These are phyloP conservation scores for Dipodomys spectabilis DNA, from an alignment of 2,113 vertebrate species.

Conservation along the genomic window DNA sequence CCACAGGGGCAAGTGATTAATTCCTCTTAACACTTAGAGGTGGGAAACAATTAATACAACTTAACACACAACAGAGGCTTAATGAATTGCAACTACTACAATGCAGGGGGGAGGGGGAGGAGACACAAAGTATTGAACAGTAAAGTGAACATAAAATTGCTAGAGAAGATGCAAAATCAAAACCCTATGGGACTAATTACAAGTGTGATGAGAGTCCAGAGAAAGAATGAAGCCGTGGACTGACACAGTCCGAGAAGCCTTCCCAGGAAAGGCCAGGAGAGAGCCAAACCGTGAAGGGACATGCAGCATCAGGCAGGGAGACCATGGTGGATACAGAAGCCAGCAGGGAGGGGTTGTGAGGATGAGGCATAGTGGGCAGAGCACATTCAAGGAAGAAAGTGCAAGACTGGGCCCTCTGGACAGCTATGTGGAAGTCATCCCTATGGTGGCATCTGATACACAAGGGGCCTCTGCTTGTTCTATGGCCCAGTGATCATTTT, in stretches of 20 bases:
- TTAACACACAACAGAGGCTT: background rate
- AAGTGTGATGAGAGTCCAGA: background rate
- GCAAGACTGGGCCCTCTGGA: background rate
- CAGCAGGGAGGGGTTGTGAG: background rate
- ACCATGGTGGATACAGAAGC: background rate
- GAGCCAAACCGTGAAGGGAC: background rate
- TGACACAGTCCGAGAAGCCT: background rate
- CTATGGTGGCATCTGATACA: background rate
- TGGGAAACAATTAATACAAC: background rate
- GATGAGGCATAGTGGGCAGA: too few species aligned
- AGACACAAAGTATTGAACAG: background rate
- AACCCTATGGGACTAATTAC: background rate
- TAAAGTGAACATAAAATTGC: background rate
- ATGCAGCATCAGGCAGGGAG: background rate
- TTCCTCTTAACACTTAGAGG: background rate
- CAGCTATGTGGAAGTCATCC: background rate
- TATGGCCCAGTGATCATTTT: background rate
- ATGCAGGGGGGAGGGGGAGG: background rate
- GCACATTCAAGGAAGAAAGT: fast-evolving
- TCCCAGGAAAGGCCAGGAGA: background rate
- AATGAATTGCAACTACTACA: background rate
- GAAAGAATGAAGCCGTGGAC: background rate
- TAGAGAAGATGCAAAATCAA: background rate
- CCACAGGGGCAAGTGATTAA: background rate
- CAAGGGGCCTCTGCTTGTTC: background rate